Evolutionary conservation across 37 sponge, comb jelly and placozoan genomes (phyloP), one percentile per base, ranked within the genome.

Genomic region (Chondrilla cf. caribensis): DNA sequence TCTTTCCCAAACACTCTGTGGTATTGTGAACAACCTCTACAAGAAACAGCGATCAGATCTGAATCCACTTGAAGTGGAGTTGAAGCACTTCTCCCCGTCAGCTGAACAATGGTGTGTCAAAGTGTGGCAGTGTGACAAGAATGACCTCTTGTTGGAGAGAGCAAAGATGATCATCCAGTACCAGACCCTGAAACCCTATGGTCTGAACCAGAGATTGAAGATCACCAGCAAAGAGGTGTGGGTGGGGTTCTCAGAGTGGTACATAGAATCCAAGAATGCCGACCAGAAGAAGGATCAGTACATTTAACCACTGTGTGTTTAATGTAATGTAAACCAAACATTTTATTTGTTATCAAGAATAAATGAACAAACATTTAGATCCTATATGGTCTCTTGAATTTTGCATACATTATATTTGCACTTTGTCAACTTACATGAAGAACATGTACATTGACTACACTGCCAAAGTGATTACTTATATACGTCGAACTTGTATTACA

Each of bases 41-140:
- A 70, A 54, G 18, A 58, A 26, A 32, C 55, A 42, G 43, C 54
- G 67, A 67, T 21, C 21, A 15, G 42, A 55, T 7, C 51, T 40
- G 5, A 85, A 26, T n/a, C 43, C 57, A 83, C 19, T 73, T 2
- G 76, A 42, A 39, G 76, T 73, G 76, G 76, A 79, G 33, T 38
- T 58, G 36, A 58, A 79, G 80, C 33, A 51, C 60, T 58, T 55
- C 33, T 79, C 60, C 37, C 80, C 80, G 9, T 26, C 22, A 29
- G 58, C 80, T 2, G 58, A 32, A 9, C 19, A 58, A 18, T 59
- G 58, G 80, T 28, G 22, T 2, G 55, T 59, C 60, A 31, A 29
- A 38, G 80, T 59, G 38, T 59, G 80, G 60, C 8, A 15, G 15
- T 62, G 29, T 15, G 44, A 41, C 5, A n/a, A 28, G 39, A 35